These are phyloP conservation scores for Epinephelus malabaricus DNA, from an alignment of 2,797 vertebrate genomes.

Conservation along the genomic window DNA sequence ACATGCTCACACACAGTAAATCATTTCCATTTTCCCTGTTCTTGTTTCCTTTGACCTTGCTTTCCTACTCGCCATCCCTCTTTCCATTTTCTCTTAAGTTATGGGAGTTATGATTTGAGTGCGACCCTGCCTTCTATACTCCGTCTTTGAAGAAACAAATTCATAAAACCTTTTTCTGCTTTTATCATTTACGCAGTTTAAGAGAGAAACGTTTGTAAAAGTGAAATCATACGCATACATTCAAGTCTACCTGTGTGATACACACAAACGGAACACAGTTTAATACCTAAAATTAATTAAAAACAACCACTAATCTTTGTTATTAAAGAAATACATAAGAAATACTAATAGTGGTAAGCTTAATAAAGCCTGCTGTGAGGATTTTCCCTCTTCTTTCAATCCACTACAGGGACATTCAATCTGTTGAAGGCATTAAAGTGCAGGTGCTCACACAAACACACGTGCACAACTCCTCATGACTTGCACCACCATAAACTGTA, in stretches of 20 bases:
- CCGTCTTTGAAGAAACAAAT: background rate
- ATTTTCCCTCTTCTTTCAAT: background rate
- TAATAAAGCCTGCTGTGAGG: constrained; percentile 3
- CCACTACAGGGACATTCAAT: background rate
- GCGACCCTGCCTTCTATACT: constrained; percentile 9
- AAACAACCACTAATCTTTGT: background rate
- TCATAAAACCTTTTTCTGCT: background rate
- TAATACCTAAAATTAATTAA: background rate
- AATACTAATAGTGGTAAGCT: background rate
- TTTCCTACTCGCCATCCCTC: background rate
- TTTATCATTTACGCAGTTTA: background rate
- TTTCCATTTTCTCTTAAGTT: constrained; percentile 7
- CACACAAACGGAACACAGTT: background rate
- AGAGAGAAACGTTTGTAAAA: background rate
- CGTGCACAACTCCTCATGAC: constrained; percentile 7
- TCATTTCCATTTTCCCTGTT: constrained; percentile 25
- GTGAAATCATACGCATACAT: background rate
- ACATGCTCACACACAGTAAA: background rate
- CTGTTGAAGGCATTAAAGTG: background rate
- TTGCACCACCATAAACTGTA: constrained; percentile 18
- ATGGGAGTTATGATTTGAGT: background rate
- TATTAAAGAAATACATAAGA: background rate
- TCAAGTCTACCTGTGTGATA: background rate
- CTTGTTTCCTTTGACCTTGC: constrained; percentile 37
- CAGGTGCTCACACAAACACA: constrained; percentile 20